These are phyloP conservation scores for Halocynthia roretzi DNA, from an alignment of 23 tunicate species.

Conservation along the genomic window DNA sequence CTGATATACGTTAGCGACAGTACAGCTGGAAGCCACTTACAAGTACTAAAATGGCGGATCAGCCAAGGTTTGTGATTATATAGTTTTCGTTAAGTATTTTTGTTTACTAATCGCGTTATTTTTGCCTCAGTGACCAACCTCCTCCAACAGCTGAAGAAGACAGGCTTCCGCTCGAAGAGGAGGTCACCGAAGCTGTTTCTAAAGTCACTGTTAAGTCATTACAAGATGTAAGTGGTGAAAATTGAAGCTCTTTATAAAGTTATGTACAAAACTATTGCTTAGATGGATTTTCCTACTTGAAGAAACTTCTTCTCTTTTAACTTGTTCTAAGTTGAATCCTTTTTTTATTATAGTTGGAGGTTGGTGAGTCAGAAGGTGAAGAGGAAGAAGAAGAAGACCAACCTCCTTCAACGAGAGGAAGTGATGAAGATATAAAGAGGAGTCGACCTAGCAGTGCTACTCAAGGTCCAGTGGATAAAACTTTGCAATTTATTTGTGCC, in stretches of 20 bases:
- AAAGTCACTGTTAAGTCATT: conserved; percentile 63
- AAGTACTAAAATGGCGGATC: too few relatives aligned
- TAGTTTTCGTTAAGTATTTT: too few relatives aligned
- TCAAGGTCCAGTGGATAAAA: conserved; percentile 27
- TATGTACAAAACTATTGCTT: too few relatives aligned
- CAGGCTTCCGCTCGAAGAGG: background rate
- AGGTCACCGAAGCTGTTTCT: conserved; percentile 51
- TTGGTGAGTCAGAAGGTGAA: conserved; percentile 22
- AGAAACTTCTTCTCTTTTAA: background rate
- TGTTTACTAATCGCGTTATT: too few relatives aligned
- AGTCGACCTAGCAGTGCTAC: conserved; percentile 89
- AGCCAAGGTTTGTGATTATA: too few relatives aligned
- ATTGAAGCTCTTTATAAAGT: too few relatives aligned
- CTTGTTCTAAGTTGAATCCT: background rate
- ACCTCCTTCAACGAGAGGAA: conserved; percentile 23
- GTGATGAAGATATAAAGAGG: conserved; percentile 58
- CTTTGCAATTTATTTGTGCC: background rate
- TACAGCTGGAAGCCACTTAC: too few relatives aligned
- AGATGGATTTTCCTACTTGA: background rate
- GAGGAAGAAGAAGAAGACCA: too few relatives aligned
- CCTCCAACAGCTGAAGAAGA: too few relatives aligned
- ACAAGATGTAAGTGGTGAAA: conserved; percentile 29
- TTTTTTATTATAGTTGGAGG: conserved; percentile 40
- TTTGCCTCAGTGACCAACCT: too few relatives aligned
- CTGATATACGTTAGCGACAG: too few relatives aligned